These are phyloP conservation scores for Alouatta caraya DNA, from an alignment of 2,797 vertebrate genomes.

Conservation along the genomic window DNA sequence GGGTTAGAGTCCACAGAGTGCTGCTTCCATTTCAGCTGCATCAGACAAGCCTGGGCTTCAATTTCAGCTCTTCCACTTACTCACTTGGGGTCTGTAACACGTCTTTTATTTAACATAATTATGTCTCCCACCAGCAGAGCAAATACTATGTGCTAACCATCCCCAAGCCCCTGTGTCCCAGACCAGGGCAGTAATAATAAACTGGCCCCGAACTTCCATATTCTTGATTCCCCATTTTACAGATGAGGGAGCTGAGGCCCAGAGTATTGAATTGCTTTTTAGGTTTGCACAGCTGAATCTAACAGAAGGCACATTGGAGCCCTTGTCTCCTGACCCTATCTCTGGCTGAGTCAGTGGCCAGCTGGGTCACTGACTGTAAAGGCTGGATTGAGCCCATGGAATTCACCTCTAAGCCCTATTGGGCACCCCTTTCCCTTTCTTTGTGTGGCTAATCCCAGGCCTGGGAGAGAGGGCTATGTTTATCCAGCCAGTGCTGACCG, in stretches of 20 bases:
- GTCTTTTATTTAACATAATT: neutral
- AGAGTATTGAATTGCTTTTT: neutral
- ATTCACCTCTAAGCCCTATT: neutral
- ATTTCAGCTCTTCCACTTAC: neutral
- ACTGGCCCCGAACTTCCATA: neutral
- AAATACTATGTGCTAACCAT: rapidly evolving
- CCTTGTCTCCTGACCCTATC: neutral
- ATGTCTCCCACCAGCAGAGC: neutral
- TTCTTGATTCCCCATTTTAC: neutral
- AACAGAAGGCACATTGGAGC: rapidly evolving
- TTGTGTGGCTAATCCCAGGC: constrained; percentile 45
- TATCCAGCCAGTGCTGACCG: neutral
- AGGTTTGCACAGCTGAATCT: neutral
- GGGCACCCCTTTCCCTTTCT: neutral
- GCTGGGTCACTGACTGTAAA: neutral
- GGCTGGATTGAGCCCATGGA: neutral
- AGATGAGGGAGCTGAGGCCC: neutral
- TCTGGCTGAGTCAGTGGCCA: neutral
- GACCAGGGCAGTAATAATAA: neutral
- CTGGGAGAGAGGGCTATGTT: neutral
- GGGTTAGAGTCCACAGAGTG: too few species aligned
- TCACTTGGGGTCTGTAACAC: rapidly evolving
- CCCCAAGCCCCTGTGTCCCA: neutral
- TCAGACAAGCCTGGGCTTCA: neutral
- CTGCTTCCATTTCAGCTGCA: neutral